Base-by-base conservation (phyloP, 2,797 vertebrate genomes). In the Xenops minutus region DNA sequence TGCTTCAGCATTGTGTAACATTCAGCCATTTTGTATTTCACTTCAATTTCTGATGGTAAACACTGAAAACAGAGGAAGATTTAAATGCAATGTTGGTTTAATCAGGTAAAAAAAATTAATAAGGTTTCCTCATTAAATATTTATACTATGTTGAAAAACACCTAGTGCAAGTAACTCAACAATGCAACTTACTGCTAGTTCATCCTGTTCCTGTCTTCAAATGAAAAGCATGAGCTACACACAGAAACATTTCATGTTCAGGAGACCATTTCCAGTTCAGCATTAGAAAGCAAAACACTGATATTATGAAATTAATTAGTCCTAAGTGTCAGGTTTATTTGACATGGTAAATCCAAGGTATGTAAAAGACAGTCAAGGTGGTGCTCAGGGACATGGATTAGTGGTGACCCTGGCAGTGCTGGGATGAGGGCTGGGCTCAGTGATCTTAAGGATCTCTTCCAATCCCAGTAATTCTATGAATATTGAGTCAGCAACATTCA, bases 1-100 rank as follows among this genome's bases (percentile, higher is more conserved):
- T 99, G 98, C 94, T 99, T 99, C 93, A 99, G 94, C 98, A 99
- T 99, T 14, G 99, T 99, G 64, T 99, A 99, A 84, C 99, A 99
- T 92, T 99, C 99, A n/a, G 99, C 99, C 96, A 99, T 99, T 98
- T 99, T 99, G 95, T 99, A 99, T 92, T 99, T 99, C 21, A 99
- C 99, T 97, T 99, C 99, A 86, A 99, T 99, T 98, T 99, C 99
- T 81, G 99, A 99, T 0, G 99, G 99, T 84, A 99, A 98, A 96
- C 99, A 99, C 99, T 99, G 86, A 64, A 71, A 61, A 96, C 61
- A 36, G 13, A 22, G 8, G n/a, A 66, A 51, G 0, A 36, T 22
- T 69, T 15, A 76, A 85, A 66, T 29, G 56, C 0, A 1, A 26
- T 2, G 18, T 5, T 58, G 51, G 4, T 77, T 87, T 26, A 64